Base-by-base conservation (phyloP, 2,797 vertebrate genomes). In the Setipinna tenuifilis region DNA sequence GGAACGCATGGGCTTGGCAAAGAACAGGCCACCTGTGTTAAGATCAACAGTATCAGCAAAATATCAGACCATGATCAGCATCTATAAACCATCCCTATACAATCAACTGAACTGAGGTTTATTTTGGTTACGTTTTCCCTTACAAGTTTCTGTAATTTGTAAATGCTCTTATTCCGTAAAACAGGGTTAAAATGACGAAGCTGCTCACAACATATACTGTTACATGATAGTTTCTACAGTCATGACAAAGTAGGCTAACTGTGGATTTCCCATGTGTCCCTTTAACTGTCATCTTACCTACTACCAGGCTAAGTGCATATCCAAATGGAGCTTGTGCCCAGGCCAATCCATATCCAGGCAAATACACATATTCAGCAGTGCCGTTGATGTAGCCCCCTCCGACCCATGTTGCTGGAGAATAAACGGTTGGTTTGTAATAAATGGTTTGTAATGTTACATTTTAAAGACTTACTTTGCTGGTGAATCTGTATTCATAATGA, bases 331-430 rank as follows among this genome's bases (percentile, higher is more conserved):
- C 98, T 88, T 99, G 98, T 62, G 98, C 98, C 98, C 98, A 99
- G 19, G 97, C 98, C 86, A 99, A 91, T 17, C 98, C 98, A 0
- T 93, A 96, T 25, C 92, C 97, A 9, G 98, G 97, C 2, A 98
- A 95, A 90, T 98, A 99, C 21, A 99, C 98, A 61, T 98, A 96
- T 91, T 99, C 98, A 82, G 98, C 98, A 71, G 98, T 99, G 84
- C 98, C 98, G 0, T 99, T 99, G 92, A 99, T 99, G 88, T 99
- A 99, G 57, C 98, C 98, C 84, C 98, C 98, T 94, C 98, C 98
- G 85, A 99, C 98, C 98, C 98, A 99, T 2, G 98, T 99, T 14
- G 98, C 98, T 99, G 93, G 85, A 96, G 94, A 89, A 82, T 50
- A 48, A 35, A 35, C 62, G 28, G 28, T n/a, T n/a, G n/a, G n/a